Evolutionary conservation across 2,797 vertebrate genomes (phyloP).

Genomic region (Paedocypris micromegethes): DNA sequence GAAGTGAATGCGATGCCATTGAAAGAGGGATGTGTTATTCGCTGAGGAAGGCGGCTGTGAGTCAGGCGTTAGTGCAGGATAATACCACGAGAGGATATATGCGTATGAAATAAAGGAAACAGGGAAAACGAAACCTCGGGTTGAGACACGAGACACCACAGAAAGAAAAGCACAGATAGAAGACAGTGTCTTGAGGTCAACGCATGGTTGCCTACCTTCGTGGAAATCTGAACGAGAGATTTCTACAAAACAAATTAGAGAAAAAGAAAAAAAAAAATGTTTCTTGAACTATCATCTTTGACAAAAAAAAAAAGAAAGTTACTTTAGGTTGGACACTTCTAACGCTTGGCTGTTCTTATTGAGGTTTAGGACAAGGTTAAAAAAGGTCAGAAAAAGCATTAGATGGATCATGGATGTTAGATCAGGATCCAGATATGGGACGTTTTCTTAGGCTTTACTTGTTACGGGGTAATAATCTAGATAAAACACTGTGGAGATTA

Average conservation of each 20-base stretch:
- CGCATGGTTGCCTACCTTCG: constrained; percentile 76
- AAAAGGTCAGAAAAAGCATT: constrained; percentile 2
- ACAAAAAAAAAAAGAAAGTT: constrained; percentile 7
- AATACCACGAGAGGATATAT: constrained; percentile 37
- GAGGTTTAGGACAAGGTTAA: constrained; percentile 1
- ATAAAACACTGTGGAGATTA: no score
- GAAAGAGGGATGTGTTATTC: constrained; percentile 34
- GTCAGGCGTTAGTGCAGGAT: constrained; percentile 40
- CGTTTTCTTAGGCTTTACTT: neutral
- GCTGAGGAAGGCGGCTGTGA: constrained; percentile 23
- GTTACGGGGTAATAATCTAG: no score
- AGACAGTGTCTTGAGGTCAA: constrained; percentile 24
- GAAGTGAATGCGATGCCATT: constrained; percentile 34
- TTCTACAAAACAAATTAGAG: constrained; percentile 72
- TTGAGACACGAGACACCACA: constrained; percentile 40
- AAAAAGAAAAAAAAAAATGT: constrained; percentile 46
- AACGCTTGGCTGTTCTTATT: no score
- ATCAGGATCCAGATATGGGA: neutral
- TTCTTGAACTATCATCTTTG: constrained; percentile 47
- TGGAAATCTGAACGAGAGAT: constrained; percentile 85
- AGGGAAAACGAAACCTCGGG: constrained; percentile 7
- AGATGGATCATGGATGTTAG: constrained; percentile 37
- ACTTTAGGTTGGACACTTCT: no score
- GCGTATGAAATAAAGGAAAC: constrained; percentile 10
- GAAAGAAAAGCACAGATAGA: constrained; percentile 38